Evolutionary conservation across 2,113 vertebrate genomes (phyloP), one percentile per base, ranked within the genome.

Genomic region (Monopterus albus): DNA sequence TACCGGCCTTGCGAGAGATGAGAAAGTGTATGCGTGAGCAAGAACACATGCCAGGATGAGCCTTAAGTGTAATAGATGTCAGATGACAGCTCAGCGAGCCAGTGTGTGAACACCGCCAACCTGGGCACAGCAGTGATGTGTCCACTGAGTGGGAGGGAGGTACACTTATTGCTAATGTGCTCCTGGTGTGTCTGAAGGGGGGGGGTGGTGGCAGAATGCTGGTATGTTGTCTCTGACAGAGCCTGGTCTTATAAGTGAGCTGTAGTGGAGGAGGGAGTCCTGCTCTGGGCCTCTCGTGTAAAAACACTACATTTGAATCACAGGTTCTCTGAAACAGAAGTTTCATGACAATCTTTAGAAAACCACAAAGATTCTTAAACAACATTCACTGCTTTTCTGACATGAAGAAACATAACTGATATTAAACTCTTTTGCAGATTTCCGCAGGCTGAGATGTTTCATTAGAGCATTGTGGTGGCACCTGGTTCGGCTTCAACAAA

Each of bases 51-150:
- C 82, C 82, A 84, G 74, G 82, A 77, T 83, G 84, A 89, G 90
- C 87, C 86, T 89, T 83, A 88, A 83, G 83, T 68, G 78, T 87
- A 91, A 90, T 87, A 87, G 86, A 92, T 92, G 89, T 89, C 86
- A 92, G 80, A 83, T 67, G 42, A 83, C 38, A 38, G 51, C 59
- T 75, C 58, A 35, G 42, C 9, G 7, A 82, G 67, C 60, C 51
- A 58, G 75, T 81, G 78, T 72, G 81, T 87, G 84, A 88, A 74
- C 74, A 67, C 68, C 68, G 80, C 79, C 83, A 79, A 79, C 82
- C 84, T 39, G 76, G 72, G 62, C 70, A 35, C 49, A 60, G 80
- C 57, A 13, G 72, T 78, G 78, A 87, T 81, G 74, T 60, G 68
- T 58, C 17, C 29, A 56, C 38, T 11, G 14, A 20, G 11, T 14